These are phyloP conservation scores for Laterallus jamaicensis DNA, from an alignment of 2,113 vertebrate species.

Conservation along the genomic window DNA sequence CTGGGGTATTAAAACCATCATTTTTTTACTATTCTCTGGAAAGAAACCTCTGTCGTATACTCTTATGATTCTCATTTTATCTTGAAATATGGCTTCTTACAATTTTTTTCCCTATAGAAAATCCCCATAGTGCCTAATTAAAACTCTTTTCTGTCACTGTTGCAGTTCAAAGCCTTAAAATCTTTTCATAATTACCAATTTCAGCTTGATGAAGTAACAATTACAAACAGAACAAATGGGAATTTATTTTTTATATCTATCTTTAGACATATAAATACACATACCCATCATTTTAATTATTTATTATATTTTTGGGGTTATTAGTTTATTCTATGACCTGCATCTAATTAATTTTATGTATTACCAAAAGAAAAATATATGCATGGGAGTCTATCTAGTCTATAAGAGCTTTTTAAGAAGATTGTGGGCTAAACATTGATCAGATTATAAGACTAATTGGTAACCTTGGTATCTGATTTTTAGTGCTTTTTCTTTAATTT, in stretches of 20 bases:
- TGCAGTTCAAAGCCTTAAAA: not conserved
- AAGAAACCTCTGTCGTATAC: not conserved
- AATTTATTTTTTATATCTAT: not conserved
- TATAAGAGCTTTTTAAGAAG: not conserved
- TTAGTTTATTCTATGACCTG: not conserved
- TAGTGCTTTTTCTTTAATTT: not conserved
- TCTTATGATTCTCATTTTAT: not conserved
- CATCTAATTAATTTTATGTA: not conserved
- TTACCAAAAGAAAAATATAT: accelerated
- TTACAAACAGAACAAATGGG: not conserved
- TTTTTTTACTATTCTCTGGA: not conserved
- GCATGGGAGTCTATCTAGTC: not conserved
- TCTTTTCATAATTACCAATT: not conserved
- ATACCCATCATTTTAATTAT: not conserved
- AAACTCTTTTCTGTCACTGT: not conserved
- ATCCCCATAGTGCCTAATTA: not conserved
- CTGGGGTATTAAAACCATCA: not conserved
- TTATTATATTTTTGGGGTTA: not conserved
- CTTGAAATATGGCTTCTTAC: not conserved
- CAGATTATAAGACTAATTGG: not conserved
- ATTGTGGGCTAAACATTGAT: not conserved
- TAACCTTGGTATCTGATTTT: not conserved
- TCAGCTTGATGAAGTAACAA: not conserved
- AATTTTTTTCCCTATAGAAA: not conserved
- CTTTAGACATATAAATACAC: not conserved